Evolutionary conservation across 1,140 invertebrate species (phyloP).

Genomic region (Belonocnema kinseyi): DNA sequence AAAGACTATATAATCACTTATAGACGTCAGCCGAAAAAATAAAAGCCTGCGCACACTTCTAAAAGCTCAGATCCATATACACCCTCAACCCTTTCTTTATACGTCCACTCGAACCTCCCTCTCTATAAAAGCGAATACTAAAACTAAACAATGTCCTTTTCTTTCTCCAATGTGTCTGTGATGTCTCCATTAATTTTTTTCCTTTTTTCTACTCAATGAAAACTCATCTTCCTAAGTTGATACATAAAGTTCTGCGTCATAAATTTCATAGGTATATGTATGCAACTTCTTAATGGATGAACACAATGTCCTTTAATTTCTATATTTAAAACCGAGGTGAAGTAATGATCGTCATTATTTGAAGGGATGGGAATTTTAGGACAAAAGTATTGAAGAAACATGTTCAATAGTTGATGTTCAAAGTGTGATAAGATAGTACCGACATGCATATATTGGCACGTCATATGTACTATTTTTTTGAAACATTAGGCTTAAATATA

Average conservation of each 20-base stretch:
- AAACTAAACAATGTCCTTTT: neutral
- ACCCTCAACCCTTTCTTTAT: conserved; percentile 15
- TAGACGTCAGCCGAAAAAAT: conserved; percentile 48
- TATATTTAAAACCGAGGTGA: too few species aligned
- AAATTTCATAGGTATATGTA: neutral
- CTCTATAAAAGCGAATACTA: conserved; percentile 4
- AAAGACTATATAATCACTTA: conserved; percentile 37
- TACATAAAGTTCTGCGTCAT: neutral
- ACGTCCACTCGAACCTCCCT: conserved; percentile 17
- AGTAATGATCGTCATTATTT: neutral
- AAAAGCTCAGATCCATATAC: neutral
- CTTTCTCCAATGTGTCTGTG: neutral
- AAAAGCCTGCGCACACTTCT: conserved; percentile 18
- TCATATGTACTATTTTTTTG: too few species aligned
- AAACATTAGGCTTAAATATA: too few species aligned
- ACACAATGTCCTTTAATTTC: neutral
- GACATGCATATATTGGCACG: too few species aligned
- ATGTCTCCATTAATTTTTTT: conserved; percentile 24
- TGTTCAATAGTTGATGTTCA: too few species aligned
- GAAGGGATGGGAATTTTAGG: neutral
- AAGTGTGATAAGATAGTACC: too few species aligned
- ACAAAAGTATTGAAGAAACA: too few species aligned
- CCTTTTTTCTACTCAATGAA: neutral
- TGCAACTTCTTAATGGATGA: neutral
- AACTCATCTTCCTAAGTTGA: neutral